These are phyloP conservation scores for Eufriesea mexicana DNA, from an alignment of 1,140 invertebrate genomes.

Conservation along the genomic window DNA sequence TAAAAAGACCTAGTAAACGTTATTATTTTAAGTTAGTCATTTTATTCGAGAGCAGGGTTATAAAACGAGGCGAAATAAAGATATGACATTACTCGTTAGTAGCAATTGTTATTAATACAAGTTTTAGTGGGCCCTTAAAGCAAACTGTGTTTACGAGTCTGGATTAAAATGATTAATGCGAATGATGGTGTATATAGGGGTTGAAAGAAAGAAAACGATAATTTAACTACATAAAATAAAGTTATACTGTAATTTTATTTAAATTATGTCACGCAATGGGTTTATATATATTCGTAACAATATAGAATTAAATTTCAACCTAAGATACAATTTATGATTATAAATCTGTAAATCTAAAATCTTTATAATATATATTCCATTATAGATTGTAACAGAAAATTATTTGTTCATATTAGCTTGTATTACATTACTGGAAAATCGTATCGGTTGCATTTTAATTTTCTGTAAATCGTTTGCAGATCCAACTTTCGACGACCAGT, in stretches of 20 bases:
- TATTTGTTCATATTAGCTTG: too few relatives aligned
- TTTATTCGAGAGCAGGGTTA: background rate
- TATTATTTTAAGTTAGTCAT: background rate
- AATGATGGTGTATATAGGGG: too few relatives aligned
- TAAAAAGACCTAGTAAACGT: conserved; percentile 26
- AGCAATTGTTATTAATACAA: background rate
- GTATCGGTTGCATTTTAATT: too few relatives aligned
- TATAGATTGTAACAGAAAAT: background rate
- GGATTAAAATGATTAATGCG: background rate
- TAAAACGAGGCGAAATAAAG: conserved; percentile 25
- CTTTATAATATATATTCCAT: too few relatives aligned
- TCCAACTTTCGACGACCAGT: conserved; percentile 26
- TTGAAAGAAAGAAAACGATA: background rate
- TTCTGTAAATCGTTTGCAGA: conserved; percentile 14
- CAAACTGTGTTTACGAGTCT: background rate
- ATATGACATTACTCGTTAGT: background rate
- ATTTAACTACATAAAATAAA: background rate
- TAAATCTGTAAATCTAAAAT: too few relatives aligned
- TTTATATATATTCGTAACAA: too few relatives aligned
- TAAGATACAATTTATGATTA: too few relatives aligned
- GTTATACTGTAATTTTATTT: too few relatives aligned
- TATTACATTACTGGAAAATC: too few relatives aligned
- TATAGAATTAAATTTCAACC: too few relatives aligned
- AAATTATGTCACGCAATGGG: too few relatives aligned
- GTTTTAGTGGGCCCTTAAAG: background rate